These are phyloP conservation scores for Andrena praecox DNA, from an alignment of 2,888 invertebrate species.

Conservation along the genomic window DNA sequence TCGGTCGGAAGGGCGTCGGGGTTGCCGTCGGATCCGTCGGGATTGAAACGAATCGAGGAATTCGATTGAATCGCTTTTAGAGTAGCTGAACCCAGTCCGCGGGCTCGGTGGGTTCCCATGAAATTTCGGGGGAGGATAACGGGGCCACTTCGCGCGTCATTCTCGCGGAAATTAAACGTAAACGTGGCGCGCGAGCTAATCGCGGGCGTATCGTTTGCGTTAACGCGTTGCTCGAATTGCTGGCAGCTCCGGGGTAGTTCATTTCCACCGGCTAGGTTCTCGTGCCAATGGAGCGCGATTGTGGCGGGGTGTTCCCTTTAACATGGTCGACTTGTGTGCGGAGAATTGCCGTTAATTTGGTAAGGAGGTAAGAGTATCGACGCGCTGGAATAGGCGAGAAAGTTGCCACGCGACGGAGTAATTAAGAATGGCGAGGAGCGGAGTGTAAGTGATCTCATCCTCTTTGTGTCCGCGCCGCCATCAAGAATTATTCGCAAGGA, in stretches of 20 bases:
- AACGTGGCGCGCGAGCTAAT: constrained; percentile 15
- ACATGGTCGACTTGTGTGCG: not conserved
- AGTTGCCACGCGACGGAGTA: constrained; percentile 4
- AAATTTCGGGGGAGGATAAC: constrained; percentile 4
- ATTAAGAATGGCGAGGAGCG: constrained; percentile 16
- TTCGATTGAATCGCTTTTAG: constrained; percentile 10
- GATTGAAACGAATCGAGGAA: constrained; percentile 12
- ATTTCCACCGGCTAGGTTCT: not conserved
- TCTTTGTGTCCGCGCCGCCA: constrained; percentile 4
- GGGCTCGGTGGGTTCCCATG: not conserved
- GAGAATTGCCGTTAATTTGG: not conserved
- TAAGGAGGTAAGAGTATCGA: not conserved
- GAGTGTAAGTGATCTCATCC: constrained; percentile 7
- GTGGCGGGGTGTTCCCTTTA: not conserved
- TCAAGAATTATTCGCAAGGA: constrained; percentile 27
- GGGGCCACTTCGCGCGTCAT: constrained; percentile 8
- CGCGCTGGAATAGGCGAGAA: constrained; percentile 7
- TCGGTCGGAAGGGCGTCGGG: not conserved
- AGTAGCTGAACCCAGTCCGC: not conserved
- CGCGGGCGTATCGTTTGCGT: constrained; percentile 15
- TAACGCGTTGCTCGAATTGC: constrained; percentile 5
- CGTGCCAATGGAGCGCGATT: constrained; percentile 2
- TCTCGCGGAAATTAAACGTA: constrained; percentile 25
- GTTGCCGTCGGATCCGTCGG: not conserved
- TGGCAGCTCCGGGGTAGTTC: not conserved